A percentile compares a stretch with the other conserved stretches of the same genome.
phyloP scores from a whole-genome alignment of 2,888 invertebrate genomes.

The Meghimatium bilineatum region DNA sequence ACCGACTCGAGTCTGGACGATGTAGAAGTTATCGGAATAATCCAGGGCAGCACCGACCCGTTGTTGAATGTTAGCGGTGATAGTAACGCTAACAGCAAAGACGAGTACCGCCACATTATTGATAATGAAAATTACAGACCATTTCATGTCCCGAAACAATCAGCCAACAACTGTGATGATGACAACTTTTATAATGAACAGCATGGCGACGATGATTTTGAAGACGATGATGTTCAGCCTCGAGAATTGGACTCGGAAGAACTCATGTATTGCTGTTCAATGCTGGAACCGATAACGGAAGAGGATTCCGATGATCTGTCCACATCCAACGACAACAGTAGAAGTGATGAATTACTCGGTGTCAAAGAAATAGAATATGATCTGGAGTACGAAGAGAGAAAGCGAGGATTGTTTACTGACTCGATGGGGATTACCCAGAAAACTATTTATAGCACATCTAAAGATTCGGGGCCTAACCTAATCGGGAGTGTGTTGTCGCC shows the following conservation, averaged over 20 bases:
- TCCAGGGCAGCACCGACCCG: constrained; percentile 19
- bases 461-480: background rate
- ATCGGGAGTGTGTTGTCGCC: background rate
- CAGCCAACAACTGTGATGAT: background rate
- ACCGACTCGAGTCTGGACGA: constrained; percentile 26
- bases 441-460: background rate
- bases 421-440: background rate
- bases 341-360: background rate
- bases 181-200: background rate
- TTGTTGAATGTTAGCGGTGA: constrained; percentile 51
- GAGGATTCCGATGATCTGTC: constrained; percentile 64
- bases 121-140: constrained; percentile 38
- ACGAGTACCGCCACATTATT: constrained; percentile 26
- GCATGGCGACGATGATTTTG: constrained; percentile 3
- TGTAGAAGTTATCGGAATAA: background rate
- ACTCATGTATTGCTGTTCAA: constrained; percentile 57
- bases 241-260: constrained; percentile 61
- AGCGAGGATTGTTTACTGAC: background rate
- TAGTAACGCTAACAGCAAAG: constrained; percentile 47
- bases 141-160: background rate
- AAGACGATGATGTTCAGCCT: constrained; percentile 55
- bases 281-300: constrained; percentile 70
- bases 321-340: constrained; percentile 41
- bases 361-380: constrained; percentile 35
- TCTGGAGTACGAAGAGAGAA: constrained; percentile 41